phyloP scores from a whole-genome alignment of 2,888 invertebrate species.

The Geotrupes spiniger region DNA sequence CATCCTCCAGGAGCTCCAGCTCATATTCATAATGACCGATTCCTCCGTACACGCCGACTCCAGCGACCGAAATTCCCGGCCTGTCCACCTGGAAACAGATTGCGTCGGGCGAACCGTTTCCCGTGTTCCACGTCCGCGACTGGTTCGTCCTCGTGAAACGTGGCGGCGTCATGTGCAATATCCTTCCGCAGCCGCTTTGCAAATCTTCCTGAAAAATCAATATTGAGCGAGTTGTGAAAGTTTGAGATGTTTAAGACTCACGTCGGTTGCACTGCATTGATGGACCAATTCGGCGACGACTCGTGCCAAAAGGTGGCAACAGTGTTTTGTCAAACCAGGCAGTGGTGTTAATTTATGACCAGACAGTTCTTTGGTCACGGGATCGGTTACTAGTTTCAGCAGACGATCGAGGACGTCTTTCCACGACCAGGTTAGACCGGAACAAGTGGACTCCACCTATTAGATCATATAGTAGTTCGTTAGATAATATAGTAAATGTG shows the following conservation, averaged over 20 bases:
- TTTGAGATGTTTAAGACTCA: conserved; percentile 42
- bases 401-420: conserved; percentile 77
- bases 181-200: conserved; percentile 69
- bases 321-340: conserved; percentile 51
- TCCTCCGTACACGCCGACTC: conserved; percentile 88
- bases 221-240: conserved; percentile 1
- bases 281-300: conserved; percentile 85
- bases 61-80: conserved; percentile 83
- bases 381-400: conserved; percentile 76
- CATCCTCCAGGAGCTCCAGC: conserved; percentile 81
- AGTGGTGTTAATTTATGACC: conserved; percentile 46
- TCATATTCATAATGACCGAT: conserved; percentile 88
- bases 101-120: conserved; percentile 95
- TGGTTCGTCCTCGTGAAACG: conserved; percentile 89
- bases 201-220: conserved; percentile 58
- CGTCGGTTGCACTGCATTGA: conserved; percentile 73
- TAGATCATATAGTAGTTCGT: too few species aligned
- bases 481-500: conserved; percentile 10
- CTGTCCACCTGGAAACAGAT: conserved; percentile 92
- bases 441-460: conserved; percentile 48
- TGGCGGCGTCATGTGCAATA: conserved; percentile 81
- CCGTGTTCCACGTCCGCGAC: conserved; percentile 93
- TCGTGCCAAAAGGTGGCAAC: conserved; percentile 76
- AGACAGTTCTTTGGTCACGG: conserved; percentile 61
- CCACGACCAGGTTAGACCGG: conserved; percentile 44